A percentile compares a stretch with the other conserved stretches of the same genome.
Conservation (phyloP, 1,140 invertebrate genomes). For the Coelopa frigida region DNA sequence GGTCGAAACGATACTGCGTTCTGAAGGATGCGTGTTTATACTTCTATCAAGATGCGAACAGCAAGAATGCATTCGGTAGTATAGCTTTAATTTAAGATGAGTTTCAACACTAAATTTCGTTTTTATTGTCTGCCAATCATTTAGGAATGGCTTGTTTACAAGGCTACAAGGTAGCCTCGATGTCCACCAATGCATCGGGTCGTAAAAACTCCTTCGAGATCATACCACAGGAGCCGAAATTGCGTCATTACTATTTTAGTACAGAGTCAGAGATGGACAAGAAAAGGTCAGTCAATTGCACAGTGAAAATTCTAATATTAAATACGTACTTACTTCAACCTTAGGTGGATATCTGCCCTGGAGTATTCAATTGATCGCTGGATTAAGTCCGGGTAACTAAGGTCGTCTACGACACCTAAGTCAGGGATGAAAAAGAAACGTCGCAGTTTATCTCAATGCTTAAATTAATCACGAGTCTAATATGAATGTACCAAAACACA, state of each 20-base stretch:
- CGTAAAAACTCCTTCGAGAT: constrained; percentile 89
- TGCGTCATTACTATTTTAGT: constrained; percentile 85
- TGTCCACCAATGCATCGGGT: constrained; percentile 59
- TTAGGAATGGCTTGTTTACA: constrained; percentile 86
- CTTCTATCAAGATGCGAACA: constrained; percentile 83
- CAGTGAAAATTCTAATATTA: not conserved
- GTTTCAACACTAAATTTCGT: constrained; percentile 2
- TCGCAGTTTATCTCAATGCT: constrained; percentile 40
- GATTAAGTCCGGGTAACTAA: constrained; percentile 80
- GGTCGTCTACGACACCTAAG: constrained; percentile 32
- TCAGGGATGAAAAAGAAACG: constrained; percentile 31
- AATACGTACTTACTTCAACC: not conserved
- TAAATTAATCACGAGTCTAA: no score
- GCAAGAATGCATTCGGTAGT: constrained; percentile 76
- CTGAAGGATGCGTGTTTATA: constrained; percentile 92
- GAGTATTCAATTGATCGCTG: constrained; percentile 94
- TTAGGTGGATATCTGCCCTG: constrained; percentile 86
- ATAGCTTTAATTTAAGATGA: constrained; percentile 1
- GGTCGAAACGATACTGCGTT: constrained; percentile 88
- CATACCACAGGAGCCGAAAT: constrained; percentile 75
- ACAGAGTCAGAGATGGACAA: constrained; percentile 92
- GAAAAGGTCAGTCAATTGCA: constrained; percentile 63
- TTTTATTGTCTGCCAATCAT: not conserved
- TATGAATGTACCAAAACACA: no score
- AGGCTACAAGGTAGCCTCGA: constrained; percentile 82